phyloP scores from a whole-genome alignment of 1,140 invertebrate genomes.

The Orius laevigatus region DNA sequence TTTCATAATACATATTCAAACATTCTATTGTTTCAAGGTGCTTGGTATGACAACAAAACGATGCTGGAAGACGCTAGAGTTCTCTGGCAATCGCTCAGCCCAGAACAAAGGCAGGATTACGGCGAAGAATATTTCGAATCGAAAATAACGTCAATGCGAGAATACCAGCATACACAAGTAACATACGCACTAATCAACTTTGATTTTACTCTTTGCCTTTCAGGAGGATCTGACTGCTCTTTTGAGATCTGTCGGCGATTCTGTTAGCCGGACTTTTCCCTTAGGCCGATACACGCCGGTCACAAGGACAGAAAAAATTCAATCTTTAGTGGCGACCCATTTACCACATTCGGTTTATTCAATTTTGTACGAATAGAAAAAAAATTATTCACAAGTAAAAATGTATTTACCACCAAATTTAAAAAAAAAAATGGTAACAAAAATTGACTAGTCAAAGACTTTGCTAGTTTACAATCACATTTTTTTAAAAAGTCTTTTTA shows the following conservation, averaged over 20 bases:
- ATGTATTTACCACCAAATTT: no score
- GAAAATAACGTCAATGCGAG: constrained; percentile 54
- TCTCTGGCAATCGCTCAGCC: constrained; percentile 59
- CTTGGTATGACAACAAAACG: constrained; percentile 50
- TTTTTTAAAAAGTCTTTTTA: no score
- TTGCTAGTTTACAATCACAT: no score
- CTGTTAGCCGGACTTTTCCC: constrained; percentile 61
- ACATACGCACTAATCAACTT: constrained; percentile 19
- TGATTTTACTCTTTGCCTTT: constrained; percentile 27
- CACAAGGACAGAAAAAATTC: constrained; percentile 52
- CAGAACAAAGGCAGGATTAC: constrained; percentile 57
- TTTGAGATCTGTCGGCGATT: constrained; percentile 49
- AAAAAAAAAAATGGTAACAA: no score
- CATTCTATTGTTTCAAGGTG: constrained; percentile 13
- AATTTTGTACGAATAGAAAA: constrained; percentile 37
- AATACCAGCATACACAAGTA: constrained; percentile 51
- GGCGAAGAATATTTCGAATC: constrained; percentile 65
- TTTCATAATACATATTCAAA: neutral
- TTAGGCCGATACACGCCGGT: constrained; percentile 63
- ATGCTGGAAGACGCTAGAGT: constrained; percentile 53
- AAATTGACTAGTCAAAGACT: no score
- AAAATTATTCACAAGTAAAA: no score
- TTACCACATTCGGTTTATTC: constrained; percentile 58
- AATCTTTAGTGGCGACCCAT: constrained; percentile 59
- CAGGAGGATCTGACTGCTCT: constrained; percentile 54